Conservation (phyloP, 2,888 invertebrate species). For the Trissolcus japonicus region DNA sequence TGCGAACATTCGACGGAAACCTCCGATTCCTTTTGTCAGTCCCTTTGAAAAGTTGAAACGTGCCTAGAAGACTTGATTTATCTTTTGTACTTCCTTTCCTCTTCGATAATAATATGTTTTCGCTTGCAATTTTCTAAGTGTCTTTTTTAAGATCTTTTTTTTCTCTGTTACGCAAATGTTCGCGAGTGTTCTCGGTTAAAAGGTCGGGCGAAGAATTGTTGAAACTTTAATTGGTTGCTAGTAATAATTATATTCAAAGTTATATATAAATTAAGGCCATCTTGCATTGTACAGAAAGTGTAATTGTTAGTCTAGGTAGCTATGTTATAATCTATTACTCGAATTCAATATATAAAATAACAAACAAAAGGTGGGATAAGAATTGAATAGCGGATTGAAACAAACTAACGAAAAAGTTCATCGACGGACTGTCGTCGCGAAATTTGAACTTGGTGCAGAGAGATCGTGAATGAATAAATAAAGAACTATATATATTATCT, state of each 20-base stretch:
- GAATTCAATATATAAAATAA: conserved; percentile 46
- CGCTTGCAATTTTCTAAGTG: too few species aligned
- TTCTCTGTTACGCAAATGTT: not conserved
- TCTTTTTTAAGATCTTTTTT: not conserved
- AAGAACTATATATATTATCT: conserved; percentile 36
- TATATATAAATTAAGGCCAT: conserved; percentile 63
- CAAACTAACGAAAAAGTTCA: conserved; percentile 31
- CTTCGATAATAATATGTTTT: not conserved
- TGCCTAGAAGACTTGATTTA: conserved; percentile 28
- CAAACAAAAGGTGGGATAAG: conserved; percentile 8
- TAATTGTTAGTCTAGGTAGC: conserved; percentile 74
- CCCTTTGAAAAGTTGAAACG: conserved; percentile 15
- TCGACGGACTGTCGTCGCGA: conserved; percentile 7
- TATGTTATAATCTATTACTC: conserved; percentile 68
- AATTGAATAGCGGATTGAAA: conserved; percentile 16
- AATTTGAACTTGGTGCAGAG: not conserved
- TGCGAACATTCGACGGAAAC: not conserved
- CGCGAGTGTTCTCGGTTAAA: conserved; percentile 25
- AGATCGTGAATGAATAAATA: not conserved
- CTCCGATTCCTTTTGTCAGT: not conserved
- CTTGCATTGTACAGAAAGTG: conserved; percentile 75
- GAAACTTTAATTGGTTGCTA: conserved; percentile 56
- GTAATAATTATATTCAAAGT: conserved; percentile 57
- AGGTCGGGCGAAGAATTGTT: conserved; percentile 13
- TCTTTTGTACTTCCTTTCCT: not conserved